Base-by-base conservation (phyloP, 2,888 invertebrate genomes). In the Morpho deidamia region DNA sequence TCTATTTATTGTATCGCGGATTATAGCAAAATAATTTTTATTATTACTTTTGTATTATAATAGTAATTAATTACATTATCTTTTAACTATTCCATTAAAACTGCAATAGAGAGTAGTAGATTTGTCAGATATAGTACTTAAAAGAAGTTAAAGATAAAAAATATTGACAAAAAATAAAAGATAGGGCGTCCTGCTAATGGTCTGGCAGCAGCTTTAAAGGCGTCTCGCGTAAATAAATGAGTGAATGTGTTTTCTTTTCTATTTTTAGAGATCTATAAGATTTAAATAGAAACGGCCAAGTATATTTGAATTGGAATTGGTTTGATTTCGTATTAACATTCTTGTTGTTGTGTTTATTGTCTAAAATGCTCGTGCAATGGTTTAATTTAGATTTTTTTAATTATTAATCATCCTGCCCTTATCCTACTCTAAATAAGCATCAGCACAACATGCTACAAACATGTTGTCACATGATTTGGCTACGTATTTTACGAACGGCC, bases 211-310 rank as follows among this genome's bases (percentile, higher is more conserved):
- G 75, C 74, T 77, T 65, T 67, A 64, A 76, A 78, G 76, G 76
- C 74, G 74, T 66, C 67, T 70, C 80, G 78, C 76, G 74, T 81
- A 81, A 83, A 81, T 82, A 83, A 82, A 81, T 80, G 78, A 82
- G 74, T 67, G 74, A 71, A 71, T 73, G 71, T 75, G 72, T 73
- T 71, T 71, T 63, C 60, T 66, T 69, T 74, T 72, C 65, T 69
- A 70, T 62, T 63, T 71, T 69, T 74, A 38, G 50, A 43, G 44
- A 11, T 50, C 43, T 42, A 34, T 32, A 7, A 9, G 1, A 23
- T 11, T 40, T 32, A 40, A 48, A 47, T 47, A 39, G 46, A 47
- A 47, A 32, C 39, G 32, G 37, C 8, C 8, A 23, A 38, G 38
- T 38, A 23, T 7, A n/a, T 8, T 45, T 45, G n/a, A 10, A 8